phyloP scores from a whole-genome alignment of 2,888 invertebrate species.

The Agelastica alni region DNA sequence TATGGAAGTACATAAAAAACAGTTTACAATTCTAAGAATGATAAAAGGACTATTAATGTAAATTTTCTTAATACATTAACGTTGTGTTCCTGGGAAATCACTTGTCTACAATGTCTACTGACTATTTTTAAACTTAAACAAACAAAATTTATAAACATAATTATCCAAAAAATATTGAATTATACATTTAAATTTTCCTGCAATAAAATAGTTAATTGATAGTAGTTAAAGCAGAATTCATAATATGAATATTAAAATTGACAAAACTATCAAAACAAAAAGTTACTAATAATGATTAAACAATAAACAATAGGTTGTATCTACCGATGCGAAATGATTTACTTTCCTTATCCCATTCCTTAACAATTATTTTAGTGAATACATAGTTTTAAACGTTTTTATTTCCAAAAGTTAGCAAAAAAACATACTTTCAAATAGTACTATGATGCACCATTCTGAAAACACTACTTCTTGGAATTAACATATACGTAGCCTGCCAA shows the following conservation, averaged over 20 bases:
- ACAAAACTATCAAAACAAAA: constrained; percentile 2
- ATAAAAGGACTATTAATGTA: neutral
- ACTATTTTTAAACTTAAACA: constrained; percentile 1
- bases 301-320: neutral
- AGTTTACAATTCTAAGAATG: constrained; percentile 1
- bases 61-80: constrained; percentile 7
- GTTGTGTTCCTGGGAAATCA: constrained; percentile 2
- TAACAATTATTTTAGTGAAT: too few species aligned
- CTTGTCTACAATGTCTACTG: neutral
- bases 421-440: constrained; percentile 46
- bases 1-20: too few species aligned
- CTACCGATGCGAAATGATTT: too few species aligned
- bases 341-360: too few species aligned
- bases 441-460: constrained; percentile 52
- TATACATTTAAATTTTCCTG: too few species aligned
- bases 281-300: neutral
- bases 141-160: neutral
- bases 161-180: neutral
- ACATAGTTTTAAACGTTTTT: too few species aligned
- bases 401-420: too few species aligned
- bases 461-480: constrained; percentile 51
- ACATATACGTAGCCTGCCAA: constrained; percentile 42
- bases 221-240: too few species aligned
- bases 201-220: too few species aligned
- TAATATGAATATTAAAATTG: neutral